Base-by-base conservation (phyloP, 2,888 invertebrate species). In the Lordiphosa fenestrarum region DNA sequence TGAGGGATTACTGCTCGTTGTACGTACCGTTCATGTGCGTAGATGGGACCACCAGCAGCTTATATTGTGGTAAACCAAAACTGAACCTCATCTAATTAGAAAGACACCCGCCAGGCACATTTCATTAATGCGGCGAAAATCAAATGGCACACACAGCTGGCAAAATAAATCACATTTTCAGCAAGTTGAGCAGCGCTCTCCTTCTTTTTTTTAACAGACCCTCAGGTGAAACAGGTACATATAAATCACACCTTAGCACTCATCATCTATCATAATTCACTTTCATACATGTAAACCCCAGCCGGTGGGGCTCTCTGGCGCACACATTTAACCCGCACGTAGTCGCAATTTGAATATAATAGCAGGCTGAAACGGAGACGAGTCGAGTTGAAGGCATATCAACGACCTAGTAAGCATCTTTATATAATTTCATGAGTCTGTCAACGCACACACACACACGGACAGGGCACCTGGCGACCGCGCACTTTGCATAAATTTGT, bases 401-500 rank as follows among this genome's bases (percentile, higher is more conserved):
- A 84, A 71, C 84, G 69, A 82, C 82, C 75, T 75, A 82, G 67
- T 78, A 69, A 71, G 82, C 71, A 71, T 78, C 78, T 82, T 76
- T 67, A 73, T 71, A 85, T 70, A 84, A 82, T 83, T 85, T 85
- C 76, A 83, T 73, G 76, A 71, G 69, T 48, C 68, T 78, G 73
- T 78, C 84, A 67, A 41, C 69, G 64, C 25, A 54, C 41, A 56
- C 53, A 52, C 55, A 23, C 53, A 21, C 52, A 25, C 42, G 39
- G 10, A 40, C 42, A 39, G 49, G 52, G 64, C 74, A 84, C 77
- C 74, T 84, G 77, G 48, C 74, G 69, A 67, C 82, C 65, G 69
- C 66, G 68, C 66, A 71, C 80, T 85, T 82, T 71, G 62, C 80
- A 74, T 71, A 76, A 84, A 85, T 84, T 84, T 84, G 80, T 84